phyloP scores from a whole-genome alignment of 2,113 vertebrate species.

The Protobothrops mucrosquamatus region DNA sequence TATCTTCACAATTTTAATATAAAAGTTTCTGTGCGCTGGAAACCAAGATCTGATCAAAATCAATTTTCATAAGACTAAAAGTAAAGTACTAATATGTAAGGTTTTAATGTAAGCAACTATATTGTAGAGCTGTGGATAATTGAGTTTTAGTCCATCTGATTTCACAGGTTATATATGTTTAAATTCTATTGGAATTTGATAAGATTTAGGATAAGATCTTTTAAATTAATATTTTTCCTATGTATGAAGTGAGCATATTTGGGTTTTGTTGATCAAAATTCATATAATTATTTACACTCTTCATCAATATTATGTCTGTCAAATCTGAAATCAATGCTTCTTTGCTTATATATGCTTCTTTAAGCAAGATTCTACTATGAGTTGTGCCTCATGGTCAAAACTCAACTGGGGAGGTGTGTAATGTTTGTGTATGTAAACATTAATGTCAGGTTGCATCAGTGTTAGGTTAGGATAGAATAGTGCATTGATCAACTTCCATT shows the following conservation, averaged over 20 bases:
- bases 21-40: background rate
- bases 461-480: background rate
- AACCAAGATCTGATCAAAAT: background rate
- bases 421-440: background rate
- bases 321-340: background rate
- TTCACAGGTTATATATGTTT: background rate
- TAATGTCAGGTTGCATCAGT: background rate
- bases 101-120: background rate
- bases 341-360: background rate
- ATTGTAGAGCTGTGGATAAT: too few relatives aligned
- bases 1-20: background rate
- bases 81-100: background rate
- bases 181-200: background rate
- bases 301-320: background rate
- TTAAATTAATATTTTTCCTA: background rate
- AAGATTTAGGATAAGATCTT: background rate
- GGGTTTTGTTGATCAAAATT: background rate
- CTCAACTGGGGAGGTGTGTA: background rate
- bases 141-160: background rate
- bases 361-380: background rate
- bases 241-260: background rate
- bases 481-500: background rate
- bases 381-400: background rate
- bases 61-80: background rate
- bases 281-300: background rate